These are phyloP conservation scores for Tenebrosternarchus preto DNA, from an alignment of 2,113 vertebrate species.

Conservation along the genomic window DNA sequence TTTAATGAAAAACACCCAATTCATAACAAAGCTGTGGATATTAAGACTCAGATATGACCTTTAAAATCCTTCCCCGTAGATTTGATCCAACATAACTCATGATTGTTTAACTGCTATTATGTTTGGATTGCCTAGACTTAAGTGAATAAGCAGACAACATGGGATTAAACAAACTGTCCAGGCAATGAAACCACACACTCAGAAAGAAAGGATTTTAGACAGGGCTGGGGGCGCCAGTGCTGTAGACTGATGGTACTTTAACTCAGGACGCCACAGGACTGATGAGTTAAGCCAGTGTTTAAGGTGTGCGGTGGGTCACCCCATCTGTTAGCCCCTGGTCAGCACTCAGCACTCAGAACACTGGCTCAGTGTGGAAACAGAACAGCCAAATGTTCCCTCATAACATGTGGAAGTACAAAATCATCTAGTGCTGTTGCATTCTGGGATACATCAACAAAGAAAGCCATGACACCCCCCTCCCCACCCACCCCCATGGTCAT, in stretches of 20 bases:
- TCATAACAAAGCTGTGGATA: not conserved
- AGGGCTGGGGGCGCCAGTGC: not conserved
- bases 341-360: no score
- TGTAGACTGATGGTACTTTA: not conserved
- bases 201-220: not conserved
- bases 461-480: no score
- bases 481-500: no score
- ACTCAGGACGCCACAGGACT: not conserved
- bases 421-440: no score
- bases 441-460: not conserved
- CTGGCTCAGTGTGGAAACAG: no score
- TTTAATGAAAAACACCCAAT: no score
- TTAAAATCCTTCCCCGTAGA: not conserved
- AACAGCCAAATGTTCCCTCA: no score
- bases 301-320: not conserved
- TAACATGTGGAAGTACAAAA: no score
- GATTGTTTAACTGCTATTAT: not conserved
- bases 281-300: not conserved
- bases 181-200: not conserved
- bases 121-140: not conserved
- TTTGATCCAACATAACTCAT: not conserved
- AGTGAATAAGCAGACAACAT: not conserved
- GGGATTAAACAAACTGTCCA: not conserved
- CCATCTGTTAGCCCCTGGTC: not conserved
- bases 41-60: not conserved